These are phyloP conservation scores for Urophycis tenuis DNA, from an alignment of 2,797 vertebrate genomes.

Conservation along the genomic window DNA sequence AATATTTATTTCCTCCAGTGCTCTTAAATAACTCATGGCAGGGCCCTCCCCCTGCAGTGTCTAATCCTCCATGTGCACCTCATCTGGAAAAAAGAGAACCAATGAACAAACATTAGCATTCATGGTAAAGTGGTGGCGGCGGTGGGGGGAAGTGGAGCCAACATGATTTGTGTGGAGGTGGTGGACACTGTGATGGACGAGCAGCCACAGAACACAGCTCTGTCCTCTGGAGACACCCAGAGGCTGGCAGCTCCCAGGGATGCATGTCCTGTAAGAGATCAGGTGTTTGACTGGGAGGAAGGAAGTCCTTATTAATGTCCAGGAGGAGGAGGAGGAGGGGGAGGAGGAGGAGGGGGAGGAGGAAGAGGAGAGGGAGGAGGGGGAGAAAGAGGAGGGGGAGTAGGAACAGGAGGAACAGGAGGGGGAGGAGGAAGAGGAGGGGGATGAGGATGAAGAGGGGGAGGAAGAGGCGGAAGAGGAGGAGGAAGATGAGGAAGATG, in stretches of 20 bases:
- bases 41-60: constrained; percentile 48
- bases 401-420: no score
- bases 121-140: constrained; percentile 42
- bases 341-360: constrained; percentile 42
- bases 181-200: constrained; percentile 59
- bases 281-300: constrained; percentile 73
- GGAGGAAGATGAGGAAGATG: no score
- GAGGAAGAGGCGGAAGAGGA: no score
- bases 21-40: constrained; percentile 28
- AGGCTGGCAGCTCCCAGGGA: constrained; percentile 61
- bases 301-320: constrained; percentile 72
- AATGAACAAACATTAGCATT: constrained; percentile 38
- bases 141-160: constrained; percentile 46
- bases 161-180: constrained; percentile 57
- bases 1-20: constrained; percentile 36
- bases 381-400: no score
- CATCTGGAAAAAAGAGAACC: constrained; percentile 18
- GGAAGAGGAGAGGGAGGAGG: no score
- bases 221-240: constrained; percentile 36
- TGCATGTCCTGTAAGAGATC: constrained; percentile 65
- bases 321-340: constrained; percentile 17
- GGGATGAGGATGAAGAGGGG: no score
- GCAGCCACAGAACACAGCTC: constrained; percentile 54
- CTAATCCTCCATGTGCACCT: constrained; percentile 24
- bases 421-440: no score